phyloP scores from a whole-genome alignment of 1,140 invertebrate genomes.

The Octopus sinensis region DNA sequence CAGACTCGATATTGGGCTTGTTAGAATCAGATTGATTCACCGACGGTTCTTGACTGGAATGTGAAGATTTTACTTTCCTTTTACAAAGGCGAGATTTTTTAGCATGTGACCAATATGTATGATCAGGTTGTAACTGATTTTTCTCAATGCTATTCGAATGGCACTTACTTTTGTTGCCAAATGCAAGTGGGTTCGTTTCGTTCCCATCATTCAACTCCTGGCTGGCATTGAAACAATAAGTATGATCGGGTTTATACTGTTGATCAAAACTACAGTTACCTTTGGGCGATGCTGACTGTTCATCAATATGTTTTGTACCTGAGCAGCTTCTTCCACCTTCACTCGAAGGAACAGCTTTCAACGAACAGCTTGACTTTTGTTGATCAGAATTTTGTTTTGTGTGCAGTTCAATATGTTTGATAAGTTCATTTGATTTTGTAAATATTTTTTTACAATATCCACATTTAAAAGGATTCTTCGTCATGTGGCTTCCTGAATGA shows the following conservation, averaged over 20 bases:
- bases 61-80: neutral
- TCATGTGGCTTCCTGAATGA: neutral
- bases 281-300: too few species aligned
- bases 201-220: neutral
- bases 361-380: too few species aligned
- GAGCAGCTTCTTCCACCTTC: too few species aligned
- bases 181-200: neutral
- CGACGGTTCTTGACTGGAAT: neutral
- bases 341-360: too few species aligned
- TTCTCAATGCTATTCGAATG: neutral
- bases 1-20: too few species aligned
- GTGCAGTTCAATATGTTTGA: neutral
- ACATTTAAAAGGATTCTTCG: neutral
- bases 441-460: slow-evolving; percentile 1
- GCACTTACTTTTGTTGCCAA: neutral
- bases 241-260: neutral
- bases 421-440: slow-evolving; percentile 1
- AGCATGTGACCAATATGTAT: neutral
- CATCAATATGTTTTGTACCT: too few species aligned
- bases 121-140: neutral
- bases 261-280: too few species aligned
- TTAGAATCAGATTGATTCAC: too few species aligned
- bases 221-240: neutral
- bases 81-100: too few species aligned
- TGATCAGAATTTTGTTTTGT: too few species aligned